Percentiles rank a stretch among this genome's conserved stretches.
Conservation (phyloP, 2,113 vertebrate genomes). For the Paraplagusia blochii region DNA sequence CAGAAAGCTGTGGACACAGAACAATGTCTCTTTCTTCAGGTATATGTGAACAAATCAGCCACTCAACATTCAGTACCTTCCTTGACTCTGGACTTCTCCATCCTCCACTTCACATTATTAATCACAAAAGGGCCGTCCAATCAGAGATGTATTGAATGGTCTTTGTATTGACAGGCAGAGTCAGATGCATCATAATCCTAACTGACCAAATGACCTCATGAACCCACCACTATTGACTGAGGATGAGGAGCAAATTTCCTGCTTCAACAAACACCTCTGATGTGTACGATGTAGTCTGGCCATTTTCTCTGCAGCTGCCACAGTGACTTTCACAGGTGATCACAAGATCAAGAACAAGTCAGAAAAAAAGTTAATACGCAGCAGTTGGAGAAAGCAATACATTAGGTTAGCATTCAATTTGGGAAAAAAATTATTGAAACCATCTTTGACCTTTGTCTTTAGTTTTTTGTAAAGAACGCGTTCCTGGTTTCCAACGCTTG, state of each 20-base stretch:
- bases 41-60: background rate
- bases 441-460: too few relatives aligned
- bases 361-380: background rate
- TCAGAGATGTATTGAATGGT: conserved; percentile 19
- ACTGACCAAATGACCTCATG: conserved; percentile 38
- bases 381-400: too few relatives aligned
- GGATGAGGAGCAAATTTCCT: conserved; percentile 13
- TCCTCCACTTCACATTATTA: conserved; percentile 42
- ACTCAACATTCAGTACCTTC: background rate
- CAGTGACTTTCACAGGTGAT: conserved; percentile 6
- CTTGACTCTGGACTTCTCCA: conserved; percentile 11
- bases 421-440: conserved; percentile 7
- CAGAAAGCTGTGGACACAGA: too few relatives aligned
- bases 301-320: conserved; percentile 25
- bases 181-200: conserved; percentile 58
- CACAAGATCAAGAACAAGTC: background rate
- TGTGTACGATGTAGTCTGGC: conserved; percentile 9
- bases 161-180: conserved; percentile 51
- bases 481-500: too few relatives aligned
- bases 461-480: too few relatives aligned
- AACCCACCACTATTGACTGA: conserved; percentile 46
- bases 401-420: conserved; percentile 4
- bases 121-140: conserved; percentile 43
- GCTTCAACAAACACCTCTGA: conserved; percentile 2
- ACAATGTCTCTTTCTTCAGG: background rate